A percentile compares a stretch with the other conserved stretches of the same genome.
Conservation (phyloP, 2,797 vertebrate genomes). For the Notoglanidium macrostoma region DNA sequence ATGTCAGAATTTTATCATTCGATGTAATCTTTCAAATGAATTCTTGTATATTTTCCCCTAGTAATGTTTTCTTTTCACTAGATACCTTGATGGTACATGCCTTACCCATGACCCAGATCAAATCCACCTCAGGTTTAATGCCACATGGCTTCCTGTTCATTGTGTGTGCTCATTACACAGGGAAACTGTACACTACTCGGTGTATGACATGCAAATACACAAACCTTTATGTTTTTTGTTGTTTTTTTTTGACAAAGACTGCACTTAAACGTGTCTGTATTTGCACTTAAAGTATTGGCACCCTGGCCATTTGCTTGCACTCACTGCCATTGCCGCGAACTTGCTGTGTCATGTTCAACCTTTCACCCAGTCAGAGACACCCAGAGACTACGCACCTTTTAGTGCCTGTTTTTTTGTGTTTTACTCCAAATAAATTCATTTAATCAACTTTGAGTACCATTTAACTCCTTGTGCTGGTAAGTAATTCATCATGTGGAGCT, state of each 20-base stretch:
- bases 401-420: neutral
- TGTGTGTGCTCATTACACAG: neutral
- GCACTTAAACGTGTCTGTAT: neutral
- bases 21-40: neutral
- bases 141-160: neutral
- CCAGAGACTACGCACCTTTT: neutral
- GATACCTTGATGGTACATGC: neutral
- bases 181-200: neutral
- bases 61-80: neutral
- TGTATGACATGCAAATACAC: neutral
- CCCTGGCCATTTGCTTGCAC: neutral
- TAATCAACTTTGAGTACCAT: neutral
- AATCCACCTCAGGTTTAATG: neutral
- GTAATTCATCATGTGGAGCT: neutral
- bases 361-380: neutral
- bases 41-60: neutral
- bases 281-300: neutral
- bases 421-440: neutral
- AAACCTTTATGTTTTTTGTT: neutral
- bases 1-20: neutral
- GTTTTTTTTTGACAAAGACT: neutral
- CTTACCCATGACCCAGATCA: neutral
- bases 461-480: neutral
- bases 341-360: neutral
- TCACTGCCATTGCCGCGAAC: neutral